These are phyloP conservation scores for Pluvianellus socialis DNA, from an alignment of 2,113 vertebrate genomes.

Conservation along the genomic window DNA sequence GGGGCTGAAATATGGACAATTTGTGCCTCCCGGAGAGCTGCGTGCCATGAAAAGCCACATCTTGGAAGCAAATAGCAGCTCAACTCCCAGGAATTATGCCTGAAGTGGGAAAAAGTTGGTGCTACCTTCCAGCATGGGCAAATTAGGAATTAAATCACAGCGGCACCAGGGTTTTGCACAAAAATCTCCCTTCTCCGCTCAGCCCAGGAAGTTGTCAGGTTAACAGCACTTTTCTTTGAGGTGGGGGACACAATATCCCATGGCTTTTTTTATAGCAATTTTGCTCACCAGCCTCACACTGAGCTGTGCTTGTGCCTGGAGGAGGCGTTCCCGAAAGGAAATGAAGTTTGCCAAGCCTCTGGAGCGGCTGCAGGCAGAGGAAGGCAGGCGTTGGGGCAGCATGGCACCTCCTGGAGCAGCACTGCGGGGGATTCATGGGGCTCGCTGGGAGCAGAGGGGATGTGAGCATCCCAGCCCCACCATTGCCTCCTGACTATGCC, in stretches of 20 bases:
- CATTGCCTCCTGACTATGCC: not conserved
- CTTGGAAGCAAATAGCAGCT: not conserved
- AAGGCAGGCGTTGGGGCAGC: not conserved
- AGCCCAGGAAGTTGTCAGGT: not conserved
- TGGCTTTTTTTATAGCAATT: constrained; percentile 15
- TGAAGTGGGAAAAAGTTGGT: not conserved
- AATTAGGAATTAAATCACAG: not conserved
- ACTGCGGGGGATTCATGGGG: not conserved
- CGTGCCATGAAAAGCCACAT: not conserved
- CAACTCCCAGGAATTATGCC: rapidly evolving
- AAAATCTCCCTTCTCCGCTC: not conserved
- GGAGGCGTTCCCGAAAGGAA: not conserved
- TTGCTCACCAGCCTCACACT: not conserved
- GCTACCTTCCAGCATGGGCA: not conserved
- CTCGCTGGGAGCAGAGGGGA: not conserved
- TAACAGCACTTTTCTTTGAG: not conserved
- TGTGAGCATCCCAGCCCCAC: not conserved
- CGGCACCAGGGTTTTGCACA: not conserved
- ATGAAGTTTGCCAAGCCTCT: not conserved
- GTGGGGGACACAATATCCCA: not conserved
- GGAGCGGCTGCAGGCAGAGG: not conserved
- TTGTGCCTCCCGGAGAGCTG: not conserved
- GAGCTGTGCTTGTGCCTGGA: not conserved
- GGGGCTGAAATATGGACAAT: rapidly evolving
- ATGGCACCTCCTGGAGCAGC: not conserved